These are phyloP conservation scores for Lutjanus erythropterus DNA, from an alignment of 2,113 vertebrate species.

Conservation along the genomic window DNA sequence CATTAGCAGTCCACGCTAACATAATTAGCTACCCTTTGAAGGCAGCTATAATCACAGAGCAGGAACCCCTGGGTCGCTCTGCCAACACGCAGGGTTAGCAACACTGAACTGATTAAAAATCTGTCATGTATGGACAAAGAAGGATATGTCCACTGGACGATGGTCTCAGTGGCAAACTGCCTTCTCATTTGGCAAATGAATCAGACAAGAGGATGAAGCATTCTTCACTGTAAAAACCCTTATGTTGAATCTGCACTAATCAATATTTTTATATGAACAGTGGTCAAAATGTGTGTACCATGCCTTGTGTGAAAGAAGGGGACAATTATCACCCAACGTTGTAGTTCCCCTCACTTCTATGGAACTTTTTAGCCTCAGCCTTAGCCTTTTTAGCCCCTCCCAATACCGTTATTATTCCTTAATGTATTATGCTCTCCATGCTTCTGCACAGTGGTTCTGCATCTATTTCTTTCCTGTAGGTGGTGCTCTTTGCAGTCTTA, in stretches of 20 bases:
- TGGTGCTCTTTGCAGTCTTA: neutral
- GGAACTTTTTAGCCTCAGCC: no score
- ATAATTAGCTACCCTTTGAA: slow-evolving; percentile 69
- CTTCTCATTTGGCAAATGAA: slow-evolving; percentile 25
- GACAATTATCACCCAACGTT: neutral
- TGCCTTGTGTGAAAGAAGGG: neutral
- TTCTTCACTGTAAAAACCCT: neutral
- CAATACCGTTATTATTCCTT: neutral
- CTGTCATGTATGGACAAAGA: slow-evolving; percentile 45
- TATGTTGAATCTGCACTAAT: slow-evolving; percentile 5
- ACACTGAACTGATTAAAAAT: slow-evolving; percentile 64
- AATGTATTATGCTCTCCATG: neutral
- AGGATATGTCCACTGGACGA: slow-evolving; percentile 36
- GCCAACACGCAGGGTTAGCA: slow-evolving; percentile 47
- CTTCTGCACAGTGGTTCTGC: neutral
- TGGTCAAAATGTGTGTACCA: neutral
- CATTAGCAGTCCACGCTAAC: slow-evolving; percentile 65
- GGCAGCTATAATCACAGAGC: slow-evolving; percentile 59
- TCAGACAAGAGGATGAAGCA: slow-evolving; percentile 5
- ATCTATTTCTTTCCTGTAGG: neutral
- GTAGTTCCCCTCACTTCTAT: neutral
- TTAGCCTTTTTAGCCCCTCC: neutral
- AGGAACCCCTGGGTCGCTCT: slow-evolving; percentile 40
- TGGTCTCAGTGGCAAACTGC: slow-evolving; percentile 5
- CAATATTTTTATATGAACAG: neutral